Conservation (phyloP, 2,797 vertebrate genomes). For the Clarias fuscus region DNA sequence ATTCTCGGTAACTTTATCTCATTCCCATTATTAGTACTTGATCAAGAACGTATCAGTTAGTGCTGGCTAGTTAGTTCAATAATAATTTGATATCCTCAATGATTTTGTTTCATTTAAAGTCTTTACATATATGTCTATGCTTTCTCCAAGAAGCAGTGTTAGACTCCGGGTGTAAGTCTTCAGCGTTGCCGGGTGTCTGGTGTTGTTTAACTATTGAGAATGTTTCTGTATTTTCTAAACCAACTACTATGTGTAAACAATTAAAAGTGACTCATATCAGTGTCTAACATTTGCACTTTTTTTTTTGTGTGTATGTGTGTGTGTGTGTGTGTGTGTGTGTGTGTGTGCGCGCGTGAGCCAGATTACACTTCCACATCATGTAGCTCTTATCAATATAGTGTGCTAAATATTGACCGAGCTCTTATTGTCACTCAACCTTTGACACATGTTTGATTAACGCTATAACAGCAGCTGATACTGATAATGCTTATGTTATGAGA, state of each 20-base stretch:
- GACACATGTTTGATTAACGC: conserved; percentile 29
- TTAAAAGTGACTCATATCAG: neutral
- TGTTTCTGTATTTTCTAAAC: neutral
- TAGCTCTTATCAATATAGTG: conserved; percentile 26
- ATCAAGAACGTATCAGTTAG: neutral
- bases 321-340: neutral
- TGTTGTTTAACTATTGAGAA: neutral
- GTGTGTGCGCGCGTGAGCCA: neutral
- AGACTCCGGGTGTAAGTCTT: neutral
- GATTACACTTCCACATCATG: neutral
- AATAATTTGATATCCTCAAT: neutral
- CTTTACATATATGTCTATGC: too few relatives aligned
- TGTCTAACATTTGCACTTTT: neutral
- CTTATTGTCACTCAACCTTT: conserved; percentile 45
- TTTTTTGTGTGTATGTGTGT: too few relatives aligned
- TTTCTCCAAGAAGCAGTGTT: too few relatives aligned
- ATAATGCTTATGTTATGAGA: conserved; percentile 19
- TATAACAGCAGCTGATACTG: neutral
- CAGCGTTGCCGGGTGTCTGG: neutral
- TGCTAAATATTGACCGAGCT: conserved; percentile 47
- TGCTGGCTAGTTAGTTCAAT: neutral
- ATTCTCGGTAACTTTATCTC: neutral
- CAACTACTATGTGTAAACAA: neutral
- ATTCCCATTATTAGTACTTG: neutral
- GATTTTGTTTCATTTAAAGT: too few relatives aligned